phyloP scores from a whole-genome alignment of 1,140 invertebrate species.

The Heliconius hermathena region DNA sequence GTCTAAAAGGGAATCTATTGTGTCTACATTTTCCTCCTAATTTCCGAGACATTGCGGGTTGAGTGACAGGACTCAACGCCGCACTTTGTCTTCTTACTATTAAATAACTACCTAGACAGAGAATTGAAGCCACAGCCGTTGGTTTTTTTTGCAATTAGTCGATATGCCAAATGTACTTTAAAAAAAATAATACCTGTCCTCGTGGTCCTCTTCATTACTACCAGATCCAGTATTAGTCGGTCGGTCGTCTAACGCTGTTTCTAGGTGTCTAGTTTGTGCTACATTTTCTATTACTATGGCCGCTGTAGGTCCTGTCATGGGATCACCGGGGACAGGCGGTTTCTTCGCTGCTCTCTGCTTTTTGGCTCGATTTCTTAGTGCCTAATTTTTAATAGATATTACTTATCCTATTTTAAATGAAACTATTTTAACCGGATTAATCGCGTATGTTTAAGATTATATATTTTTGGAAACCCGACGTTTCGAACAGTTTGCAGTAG shows the following conservation, averaged over 20 bases:
- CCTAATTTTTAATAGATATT: conserved; percentile 57
- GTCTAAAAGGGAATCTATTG: no score
- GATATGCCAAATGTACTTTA: background rate
- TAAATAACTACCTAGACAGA: no score
- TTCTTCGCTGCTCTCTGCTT: conserved; percentile 90
- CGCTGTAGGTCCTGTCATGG: conserved; percentile 88
- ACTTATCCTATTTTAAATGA: no score
- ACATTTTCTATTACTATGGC: conserved; percentile 95
- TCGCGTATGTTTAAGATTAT: no score
- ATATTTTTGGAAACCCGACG: no score
- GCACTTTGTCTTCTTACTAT: no score
- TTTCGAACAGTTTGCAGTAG: no score
- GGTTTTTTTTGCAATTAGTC: background rate
- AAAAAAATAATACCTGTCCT: conserved; percentile 67
- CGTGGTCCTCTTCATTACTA: conserved; percentile 93
- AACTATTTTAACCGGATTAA: no score
- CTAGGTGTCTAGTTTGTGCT: conserved; percentile 89
- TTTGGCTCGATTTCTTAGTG: conserved; percentile 90
- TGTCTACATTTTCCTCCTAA: no score
- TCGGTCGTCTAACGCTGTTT: conserved; percentile 90
- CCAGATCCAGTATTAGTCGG: conserved; percentile 96
- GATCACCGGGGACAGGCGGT: conserved; percentile 87
- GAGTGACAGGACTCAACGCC: no score
- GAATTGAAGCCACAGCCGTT: no score
- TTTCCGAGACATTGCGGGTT: no score